These are phyloP conservation scores for Hyphantria cunea DNA, from an alignment of 1,140 invertebrate species.

Conservation along the genomic window DNA sequence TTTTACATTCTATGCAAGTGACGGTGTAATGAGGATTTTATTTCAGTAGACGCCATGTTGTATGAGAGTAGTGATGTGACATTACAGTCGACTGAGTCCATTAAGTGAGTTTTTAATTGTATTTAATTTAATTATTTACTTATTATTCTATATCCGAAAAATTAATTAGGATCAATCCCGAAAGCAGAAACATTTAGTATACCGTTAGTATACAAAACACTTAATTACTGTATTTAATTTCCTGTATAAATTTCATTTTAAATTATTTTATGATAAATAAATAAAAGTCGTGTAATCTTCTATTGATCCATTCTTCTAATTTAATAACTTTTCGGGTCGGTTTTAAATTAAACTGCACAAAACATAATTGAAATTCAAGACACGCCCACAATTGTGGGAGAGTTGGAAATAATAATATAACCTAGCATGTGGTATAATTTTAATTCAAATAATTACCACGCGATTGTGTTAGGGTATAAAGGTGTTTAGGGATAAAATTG, in stretches of 20 bases:
- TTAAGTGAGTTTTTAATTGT: too few relatives aligned
- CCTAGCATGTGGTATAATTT: conserved; percentile 19
- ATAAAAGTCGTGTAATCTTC: too few relatives aligned
- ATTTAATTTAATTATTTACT: too few relatives aligned
- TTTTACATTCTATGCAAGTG: conserved; percentile 12
- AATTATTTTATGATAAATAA: too few relatives aligned
- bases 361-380: conserved; percentile 12
- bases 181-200: too few relatives aligned
- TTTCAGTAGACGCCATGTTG: conserved; percentile 16
- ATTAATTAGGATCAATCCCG: too few relatives aligned
- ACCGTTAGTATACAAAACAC: too few relatives aligned
- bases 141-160: too few relatives aligned
- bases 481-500: conserved; percentile 9
- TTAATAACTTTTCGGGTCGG: too few relatives aligned
- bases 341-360: background rate
- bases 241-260: too few relatives aligned
- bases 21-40: conserved; percentile 9
- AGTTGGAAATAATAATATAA: conserved; percentile 5
- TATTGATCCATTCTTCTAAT: too few relatives aligned
- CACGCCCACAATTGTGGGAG: conserved; percentile 1
- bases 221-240: too few relatives aligned
- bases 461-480: conserved; percentile 5
- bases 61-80: background rate
- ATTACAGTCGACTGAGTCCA: conserved; percentile 6
- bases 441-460: conserved; percentile 24